These are phyloP conservation scores for Asbolus verrucosus DNA, from an alignment of 1,140 invertebrate species.

Conservation along the genomic window DNA sequence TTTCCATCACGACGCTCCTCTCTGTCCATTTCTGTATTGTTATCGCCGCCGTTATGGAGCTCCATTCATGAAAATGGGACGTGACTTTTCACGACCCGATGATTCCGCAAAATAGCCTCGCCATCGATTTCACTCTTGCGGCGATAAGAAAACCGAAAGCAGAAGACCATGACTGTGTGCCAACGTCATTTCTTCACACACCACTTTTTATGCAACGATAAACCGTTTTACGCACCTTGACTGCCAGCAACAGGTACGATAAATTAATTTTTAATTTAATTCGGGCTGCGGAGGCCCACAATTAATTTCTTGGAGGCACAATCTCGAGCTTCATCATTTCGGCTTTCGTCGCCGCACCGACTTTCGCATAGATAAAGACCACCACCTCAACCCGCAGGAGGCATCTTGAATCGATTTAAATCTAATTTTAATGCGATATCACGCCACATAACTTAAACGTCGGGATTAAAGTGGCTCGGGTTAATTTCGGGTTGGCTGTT, in stretches of 20 bases:
- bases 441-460: conserved; percentile 11
- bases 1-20: conserved; percentile 22
- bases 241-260: conserved; percentile 25
- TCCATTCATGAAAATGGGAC: conserved; percentile 41
- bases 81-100: conserved; percentile 40
- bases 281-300: neutral
- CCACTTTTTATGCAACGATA: conserved; percentile 32
- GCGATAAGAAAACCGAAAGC: conserved; percentile 32
- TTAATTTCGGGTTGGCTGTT: neutral
- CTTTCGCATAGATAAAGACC: too few species aligned
- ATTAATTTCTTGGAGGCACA: conserved; percentile 14
- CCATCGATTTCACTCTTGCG: conserved; percentile 35
- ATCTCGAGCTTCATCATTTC: too few species aligned
- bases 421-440: conserved; percentile 28
- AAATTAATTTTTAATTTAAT: conserved; percentile 32
- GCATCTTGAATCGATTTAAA: conserved; percentile 15
- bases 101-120: conserved; percentile 39
- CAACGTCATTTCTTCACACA: conserved; percentile 15
- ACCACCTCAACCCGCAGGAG: too few species aligned
- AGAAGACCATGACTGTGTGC: conserved; percentile 13
- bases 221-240: conserved; percentile 15
- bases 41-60: conserved; percentile 32
- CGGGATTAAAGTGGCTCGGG: neutral
- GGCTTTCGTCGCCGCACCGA: too few species aligned
- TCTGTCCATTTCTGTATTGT: conserved; percentile 32